These are phyloP conservation scores for Grallaria varia DNA, from an alignment of 2,113 vertebrate species.

Conservation along the genomic window DNA sequence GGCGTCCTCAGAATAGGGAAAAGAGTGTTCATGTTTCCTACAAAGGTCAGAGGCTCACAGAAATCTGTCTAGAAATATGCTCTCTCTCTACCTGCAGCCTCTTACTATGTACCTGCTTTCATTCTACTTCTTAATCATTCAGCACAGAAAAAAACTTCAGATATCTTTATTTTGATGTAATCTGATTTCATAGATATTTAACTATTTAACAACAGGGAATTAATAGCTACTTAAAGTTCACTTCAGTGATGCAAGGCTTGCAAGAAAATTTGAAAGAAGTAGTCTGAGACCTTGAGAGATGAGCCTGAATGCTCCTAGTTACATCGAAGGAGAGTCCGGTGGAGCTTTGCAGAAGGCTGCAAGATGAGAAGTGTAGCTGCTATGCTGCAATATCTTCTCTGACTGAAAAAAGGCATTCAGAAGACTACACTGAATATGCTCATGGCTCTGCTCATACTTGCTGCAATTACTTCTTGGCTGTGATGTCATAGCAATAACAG, in stretches of 20 bases:
- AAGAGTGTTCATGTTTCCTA: neutral
- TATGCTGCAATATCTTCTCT: neutral
- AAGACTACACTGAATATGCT: neutral
- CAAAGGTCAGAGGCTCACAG: neutral
- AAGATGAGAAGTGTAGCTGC: neutral
- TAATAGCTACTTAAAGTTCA: neutral
- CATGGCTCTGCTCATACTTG: neutral
- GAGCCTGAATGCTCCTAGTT: neutral
- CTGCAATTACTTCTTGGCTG: neutral
- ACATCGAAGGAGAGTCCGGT: neutral
- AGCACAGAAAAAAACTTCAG: neutral
- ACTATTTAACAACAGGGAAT: neutral
- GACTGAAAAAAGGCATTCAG: neutral
- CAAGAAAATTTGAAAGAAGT: neutral
- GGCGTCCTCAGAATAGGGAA: neutral
- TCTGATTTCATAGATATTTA: neutral
- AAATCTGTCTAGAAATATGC: neutral
- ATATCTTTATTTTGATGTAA: neutral
- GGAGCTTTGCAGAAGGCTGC: neutral
- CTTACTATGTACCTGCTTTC: neutral
- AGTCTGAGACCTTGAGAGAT: neutral
- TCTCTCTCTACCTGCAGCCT: neutral
- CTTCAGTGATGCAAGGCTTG: neutral
- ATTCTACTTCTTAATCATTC: neutral
- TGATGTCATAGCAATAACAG: neutral